phyloP scores from a whole-genome alignment of 2,888 invertebrate genomes.

The Embidobia sp. region DNA sequence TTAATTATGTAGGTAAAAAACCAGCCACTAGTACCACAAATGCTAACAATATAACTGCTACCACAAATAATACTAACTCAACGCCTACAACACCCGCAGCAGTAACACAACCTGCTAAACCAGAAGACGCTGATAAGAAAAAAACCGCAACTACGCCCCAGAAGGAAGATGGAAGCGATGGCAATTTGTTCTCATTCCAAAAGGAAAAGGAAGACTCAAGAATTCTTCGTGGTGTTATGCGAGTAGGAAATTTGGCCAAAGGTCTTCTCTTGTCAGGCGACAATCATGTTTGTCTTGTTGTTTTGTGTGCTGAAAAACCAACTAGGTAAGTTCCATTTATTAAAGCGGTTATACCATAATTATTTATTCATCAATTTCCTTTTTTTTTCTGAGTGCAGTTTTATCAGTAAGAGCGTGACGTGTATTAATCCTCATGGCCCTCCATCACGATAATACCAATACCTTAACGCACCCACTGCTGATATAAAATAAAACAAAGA shows the following conservation, averaged over 20 bases:
- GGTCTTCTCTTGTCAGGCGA: slow-evolving; percentile 95
- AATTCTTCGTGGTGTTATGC: slow-evolving; percentile 97
- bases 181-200: slow-evolving; percentile 85
- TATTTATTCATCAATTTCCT: too few species aligned
- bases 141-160: slow-evolving; percentile 76
- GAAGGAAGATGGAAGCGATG: slow-evolving; percentile 90
- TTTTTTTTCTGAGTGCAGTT: too few species aligned
- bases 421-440: too few species aligned
- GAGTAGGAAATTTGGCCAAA: slow-evolving; percentile 95
- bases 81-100: slow-evolving; percentile 64
- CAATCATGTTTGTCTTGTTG: slow-evolving; percentile 94
- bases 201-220: slow-evolving; percentile 86
- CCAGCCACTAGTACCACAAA: slow-evolving; percentile 66
- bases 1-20: slow-evolving; percentile 72
- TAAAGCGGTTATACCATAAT: too few species aligned
- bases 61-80: slow-evolving; percentile 42
- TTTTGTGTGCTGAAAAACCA: slow-evolving; percentile 97
- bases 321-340: slow-evolving; percentile 84
- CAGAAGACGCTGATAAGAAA: slow-evolving; percentile 83
- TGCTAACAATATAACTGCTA: slow-evolving; percentile 56
- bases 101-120: slow-evolving; percentile 80
- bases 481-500: too few species aligned
- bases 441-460: too few species aligned
- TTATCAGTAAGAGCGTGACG: too few species aligned
- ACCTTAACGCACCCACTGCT: too few species aligned